These are phyloP conservation scores for Enteromius afrohamiltoni DNA, from an alignment of 2,797 vertebrate genomes.

Conservation along the genomic window DNA sequence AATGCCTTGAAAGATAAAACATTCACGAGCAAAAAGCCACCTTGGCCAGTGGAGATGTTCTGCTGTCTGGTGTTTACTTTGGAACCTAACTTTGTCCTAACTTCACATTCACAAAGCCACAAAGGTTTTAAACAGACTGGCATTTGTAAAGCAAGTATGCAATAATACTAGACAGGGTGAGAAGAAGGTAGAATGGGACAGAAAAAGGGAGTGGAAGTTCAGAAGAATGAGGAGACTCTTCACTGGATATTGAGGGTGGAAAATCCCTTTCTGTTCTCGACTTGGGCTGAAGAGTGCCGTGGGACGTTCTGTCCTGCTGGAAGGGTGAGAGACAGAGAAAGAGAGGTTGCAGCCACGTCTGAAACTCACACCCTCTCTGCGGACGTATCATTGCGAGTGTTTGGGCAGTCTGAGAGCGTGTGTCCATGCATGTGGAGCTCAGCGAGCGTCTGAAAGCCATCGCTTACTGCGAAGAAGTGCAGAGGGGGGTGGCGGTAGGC, in stretches of 20 bases:
- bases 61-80: neutral
- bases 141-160: slow-evolving; percentile 22
- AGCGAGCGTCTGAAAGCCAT: slow-evolving; percentile 52
- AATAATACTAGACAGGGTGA: slow-evolving; percentile 46
- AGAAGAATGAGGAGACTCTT: slow-evolving; percentile 60
- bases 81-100: neutral
- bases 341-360: slow-evolving; percentile 41
- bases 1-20: neutral
- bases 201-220: slow-evolving; percentile 28
- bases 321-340: slow-evolving; percentile 51
- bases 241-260: slow-evolving; percentile 68
- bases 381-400: slow-evolving; percentile 56
- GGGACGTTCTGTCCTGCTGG: slow-evolving; percentile 58
- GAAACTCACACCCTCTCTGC: slow-evolving; percentile 37
- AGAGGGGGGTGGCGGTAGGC: slow-evolving; percentile 61
- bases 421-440: slow-evolving; percentile 55
- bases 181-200: slow-evolving; percentile 41
- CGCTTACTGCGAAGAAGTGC: slow-evolving; percentile 49
- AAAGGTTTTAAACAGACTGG: slow-evolving; percentile 11
- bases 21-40: neutral
- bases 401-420: slow-evolving; percentile 55
- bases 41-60: neutral
- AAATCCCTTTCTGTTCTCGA: slow-evolving; percentile 65
- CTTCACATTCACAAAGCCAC: neutral
- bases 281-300: slow-evolving; percentile 61